Evolutionary conservation across 2,113 vertebrate species (phyloP), one percentile per base, ranked within the genome.

Genomic region (Osmerus eperlanus): DNA sequence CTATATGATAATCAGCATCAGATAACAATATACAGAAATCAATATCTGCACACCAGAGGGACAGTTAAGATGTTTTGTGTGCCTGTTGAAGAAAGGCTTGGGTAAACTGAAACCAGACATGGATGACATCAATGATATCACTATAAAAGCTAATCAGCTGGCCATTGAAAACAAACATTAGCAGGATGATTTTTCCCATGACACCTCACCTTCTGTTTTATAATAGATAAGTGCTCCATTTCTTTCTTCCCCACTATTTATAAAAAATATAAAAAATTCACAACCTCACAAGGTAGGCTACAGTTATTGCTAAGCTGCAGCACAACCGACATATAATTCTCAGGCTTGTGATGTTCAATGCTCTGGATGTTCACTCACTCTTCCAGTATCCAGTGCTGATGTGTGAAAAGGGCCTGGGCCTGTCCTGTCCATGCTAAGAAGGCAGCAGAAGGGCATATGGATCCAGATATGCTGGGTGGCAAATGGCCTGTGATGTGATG

Each of bases 401-500:
- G 79, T 76, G 78, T 87, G 78, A 12, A 41, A 47, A 47, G 41
- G 77, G 78, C 70, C 72, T 62, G 55, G 56, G 73, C 79, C 75
- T 84, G 68, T 84, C 74, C 83, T 81, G 86, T 47, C 61, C 72
- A 71, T 70, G 82, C 84, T 77, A 83, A 72, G 75, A 52, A 62
- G 16, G 25, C 0, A 36, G 77, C 63, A 74, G 76, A 74, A 62
- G 77, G 83, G 86, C 78, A 78, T 9, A 41, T 2, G 9, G 29
- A 36, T 8, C 63, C 32, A 41, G 32, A 65, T n/a, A 18, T n/a
- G 74, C 73, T 15, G 77, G 84, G 85, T 84, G 68, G 83, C 72
- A 86, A 88, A 88, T 88, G 85, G 83, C 77, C 80, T 81, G 77
- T 83, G 85, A 88, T 86, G 71, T 75, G 82, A 82, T 65, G 81